Evolutionary conservation across 2,797 vertebrate species (phyloP).

Genomic region (Masticophis lateralis): DNA sequence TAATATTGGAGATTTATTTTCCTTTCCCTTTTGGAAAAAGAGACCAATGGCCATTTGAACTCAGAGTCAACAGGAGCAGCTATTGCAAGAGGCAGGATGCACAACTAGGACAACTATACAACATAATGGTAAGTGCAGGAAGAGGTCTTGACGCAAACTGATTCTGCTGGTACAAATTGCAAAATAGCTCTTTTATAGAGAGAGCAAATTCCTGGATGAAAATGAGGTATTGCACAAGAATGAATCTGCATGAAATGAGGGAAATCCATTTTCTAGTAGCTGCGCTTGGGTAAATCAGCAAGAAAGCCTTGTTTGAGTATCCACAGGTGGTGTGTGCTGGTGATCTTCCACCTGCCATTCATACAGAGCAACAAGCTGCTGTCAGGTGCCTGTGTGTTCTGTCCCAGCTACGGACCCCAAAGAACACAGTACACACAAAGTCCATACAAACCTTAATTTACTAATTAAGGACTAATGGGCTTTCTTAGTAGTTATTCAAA

Average conservation of each 20-base stretch:
- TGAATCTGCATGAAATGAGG: not conserved
- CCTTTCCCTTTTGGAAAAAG: not conserved
- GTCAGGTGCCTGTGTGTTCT: not conserved
- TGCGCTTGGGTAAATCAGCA: not conserved
- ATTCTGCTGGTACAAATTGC: not conserved
- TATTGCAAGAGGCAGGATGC: not conserved
- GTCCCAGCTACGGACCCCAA: too few species aligned
- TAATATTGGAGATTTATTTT: not conserved
- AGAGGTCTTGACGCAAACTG: not conserved
- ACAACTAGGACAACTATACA: not conserved
- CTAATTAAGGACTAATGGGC: too few species aligned
- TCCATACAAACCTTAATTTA: too few species aligned
- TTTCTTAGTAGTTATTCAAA: too few species aligned
- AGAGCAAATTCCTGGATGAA: not conserved
- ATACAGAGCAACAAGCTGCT: not conserved
- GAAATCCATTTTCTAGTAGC: not conserved
- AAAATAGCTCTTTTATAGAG: not conserved
- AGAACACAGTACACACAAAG: too few species aligned
- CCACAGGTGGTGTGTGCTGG: not conserved
- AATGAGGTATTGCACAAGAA: not conserved
- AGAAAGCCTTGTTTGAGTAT: not conserved
- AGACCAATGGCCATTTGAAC: not conserved
- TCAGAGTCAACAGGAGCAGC: not conserved
- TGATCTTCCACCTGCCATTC: not conserved
- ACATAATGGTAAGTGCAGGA: not conserved